Conservation (phyloP, 2,888 invertebrate genomes). For the Cephus nigrinus region DNA sequence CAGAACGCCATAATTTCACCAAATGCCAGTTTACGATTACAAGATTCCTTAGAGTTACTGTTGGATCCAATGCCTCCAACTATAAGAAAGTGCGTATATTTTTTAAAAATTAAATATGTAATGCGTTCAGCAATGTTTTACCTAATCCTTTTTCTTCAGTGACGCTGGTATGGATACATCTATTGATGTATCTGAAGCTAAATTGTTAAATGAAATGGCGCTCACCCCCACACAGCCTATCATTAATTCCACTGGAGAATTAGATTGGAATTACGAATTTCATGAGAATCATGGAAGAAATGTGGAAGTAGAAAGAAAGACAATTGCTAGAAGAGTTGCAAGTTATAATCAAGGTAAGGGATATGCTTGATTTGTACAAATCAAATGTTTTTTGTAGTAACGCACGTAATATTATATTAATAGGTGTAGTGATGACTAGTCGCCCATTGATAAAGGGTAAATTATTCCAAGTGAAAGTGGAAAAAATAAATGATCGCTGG, state of each 20-base stretch:
- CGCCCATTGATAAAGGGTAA: conserved; percentile 60
- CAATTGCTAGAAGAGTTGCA: conserved; percentile 77
- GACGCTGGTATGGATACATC: conserved; percentile 64
- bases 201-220: conserved; percentile 53
- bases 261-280: conserved; percentile 73
- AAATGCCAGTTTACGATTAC: conserved; percentile 67
- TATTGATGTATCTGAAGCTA: conserved; percentile 58
- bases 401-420: conserved; percentile 32
- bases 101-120: background rate
- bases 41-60: conserved; percentile 74
- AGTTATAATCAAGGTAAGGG: conserved; percentile 90
- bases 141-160: conserved; percentile 38
- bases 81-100: conserved; percentile 50
- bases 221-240: conserved; percentile 58
- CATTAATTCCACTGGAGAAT: conserved; percentile 44
- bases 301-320: conserved; percentile 76
- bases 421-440: conserved; percentile 69
- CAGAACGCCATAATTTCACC: conserved; percentile 68
- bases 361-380: background rate
- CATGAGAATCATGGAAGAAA: conserved; percentile 88
- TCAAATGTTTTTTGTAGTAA: background rate
- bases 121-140: background rate
- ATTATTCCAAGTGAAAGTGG: conserved; percentile 72
- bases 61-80: conserved; percentile 69
- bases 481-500: conserved; percentile 80